Base-by-base conservation (phyloP, 2,797 vertebrate genomes). In the Rhinatrema bivittatum region DNA sequence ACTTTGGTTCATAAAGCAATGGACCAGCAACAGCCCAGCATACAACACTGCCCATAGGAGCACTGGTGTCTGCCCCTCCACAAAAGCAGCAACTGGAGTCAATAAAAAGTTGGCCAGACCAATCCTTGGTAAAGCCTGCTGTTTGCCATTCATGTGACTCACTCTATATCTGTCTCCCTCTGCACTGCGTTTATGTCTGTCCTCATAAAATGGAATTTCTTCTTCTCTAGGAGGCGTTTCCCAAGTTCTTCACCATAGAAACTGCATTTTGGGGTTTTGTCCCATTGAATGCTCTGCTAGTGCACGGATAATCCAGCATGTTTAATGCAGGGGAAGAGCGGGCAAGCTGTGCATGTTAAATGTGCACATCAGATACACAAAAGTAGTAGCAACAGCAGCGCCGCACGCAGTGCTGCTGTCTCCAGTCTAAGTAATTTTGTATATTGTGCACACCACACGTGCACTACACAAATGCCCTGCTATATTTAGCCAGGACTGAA, bases 11-110 rank as follows among this genome's bases (percentile, higher is more conserved):
- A 34, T 79, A 83, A 84, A 86, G 70, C 72, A 62, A 57, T 74
- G 71, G 79, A 81, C 83, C 81, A 83, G 73, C 74, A 76, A 75
- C 79, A 81, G 76, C 79, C 79, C 76, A 81, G 72, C 58, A 56
- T 40, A 70, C 62, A 76, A 76, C 72, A 70, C 65, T 66, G 56
- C 72, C 78, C 61, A 29, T 65, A 66, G 79, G 78, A 74, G 81
- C 54, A 16, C 29, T 38, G 49, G 42, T 63, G 67, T 56, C 49
- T 70, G 40, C 43, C 67, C 74, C 72, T 73, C 76, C 63, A 29
- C 35, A 72, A 77, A 74, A 66, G 50, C 62, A 73, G 78, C 81
- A 81, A 82, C 76, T 73, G 72, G 70, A 78, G 76, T 73, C 78
- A 69, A 76, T 80, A 78, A 84, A 84, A 78, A 79, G 58, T 75